Conservation (phyloP, 2,888 invertebrate species). For the Torymus texanus region DNA sequence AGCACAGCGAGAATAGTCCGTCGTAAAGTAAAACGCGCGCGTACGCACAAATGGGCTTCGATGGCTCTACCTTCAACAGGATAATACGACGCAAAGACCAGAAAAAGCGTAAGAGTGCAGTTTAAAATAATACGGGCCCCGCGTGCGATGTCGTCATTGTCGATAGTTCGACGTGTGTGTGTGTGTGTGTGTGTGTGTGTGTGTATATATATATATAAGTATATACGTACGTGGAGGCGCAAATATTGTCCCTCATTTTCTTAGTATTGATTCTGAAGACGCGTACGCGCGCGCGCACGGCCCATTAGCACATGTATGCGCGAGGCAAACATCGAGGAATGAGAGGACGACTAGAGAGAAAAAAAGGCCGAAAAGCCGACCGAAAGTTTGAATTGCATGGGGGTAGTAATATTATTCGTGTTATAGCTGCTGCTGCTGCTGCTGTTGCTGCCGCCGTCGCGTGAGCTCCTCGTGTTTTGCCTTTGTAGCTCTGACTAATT, state of each 20-base stretch:
- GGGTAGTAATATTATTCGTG: conserved; percentile 9
- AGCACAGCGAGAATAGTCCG: background rate
- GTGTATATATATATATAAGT: background rate
- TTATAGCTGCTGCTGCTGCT: background rate
- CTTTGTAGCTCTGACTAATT: conserved; percentile 46
- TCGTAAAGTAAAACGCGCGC: background rate
- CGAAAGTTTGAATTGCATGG: background rate
- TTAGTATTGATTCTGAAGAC: conserved; percentile 53
- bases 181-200: background rate
- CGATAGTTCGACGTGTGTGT: background rate
- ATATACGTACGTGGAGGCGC: conserved; percentile 33
- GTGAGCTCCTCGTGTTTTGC: background rate
- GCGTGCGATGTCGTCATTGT: background rate
- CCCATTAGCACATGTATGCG: conserved; percentile 11
- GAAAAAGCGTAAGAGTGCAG: conserved; percentile 17
- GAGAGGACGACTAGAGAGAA: background rate
- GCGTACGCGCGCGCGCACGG: background rate
- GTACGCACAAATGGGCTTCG: conserved; percentile 5
- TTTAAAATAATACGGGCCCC: conserved; percentile 43
- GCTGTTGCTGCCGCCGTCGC: no score
- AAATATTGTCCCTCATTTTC: conserved; percentile 62
- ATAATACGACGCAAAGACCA: no score
- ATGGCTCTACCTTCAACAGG: background rate
- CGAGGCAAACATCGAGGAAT: background rate
- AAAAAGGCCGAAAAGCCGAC: background rate